Evolutionary conservation across 2,797 vertebrate species (phyloP), one percentile per base, ranked within the genome.

Genomic region (Falco columbarius): DNA sequence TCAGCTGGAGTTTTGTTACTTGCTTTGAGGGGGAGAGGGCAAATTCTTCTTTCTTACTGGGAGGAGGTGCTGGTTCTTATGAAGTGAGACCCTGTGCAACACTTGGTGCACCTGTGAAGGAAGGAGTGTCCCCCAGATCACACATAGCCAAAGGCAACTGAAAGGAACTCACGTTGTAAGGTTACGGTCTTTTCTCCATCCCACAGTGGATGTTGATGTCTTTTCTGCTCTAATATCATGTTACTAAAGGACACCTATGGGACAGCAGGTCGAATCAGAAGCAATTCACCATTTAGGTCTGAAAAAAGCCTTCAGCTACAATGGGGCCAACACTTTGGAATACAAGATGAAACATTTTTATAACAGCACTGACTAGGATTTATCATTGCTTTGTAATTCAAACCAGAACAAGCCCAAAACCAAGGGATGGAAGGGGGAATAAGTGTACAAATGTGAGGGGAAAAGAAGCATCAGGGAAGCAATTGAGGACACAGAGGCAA

Each of bases 331-430:
- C 18, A 7, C n/a, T 81, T 95, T 52, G 92, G 55, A 91, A 88
- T 38, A 67, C 14, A 85, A 75, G 42, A 74, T 68, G 36, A 89
- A 90, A 67, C 19, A 13, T 75, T 81, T 92, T 91, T 89, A 14
- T 66, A 63, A 46, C 15, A 77, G 12, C 16, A 36, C 18, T 44
- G 34, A 91, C 42, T 12, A 81, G 14, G 51, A 67, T 86, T 85
- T 94, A 80, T 88, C 23, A 44, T 88, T 85, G 93, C 27, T 92
- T 77, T 82, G 20, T 58, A 86, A 74, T 88, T 92, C 75, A 81
- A 82, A 84, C 17, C 17, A 77, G 62, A 95, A 80, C 18, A 80
- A 95, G 32, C 36, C 46, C 40, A 67, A 88, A 93, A 86, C 5
- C 40, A 72, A 75, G 30, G 51, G 8, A 30, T 36, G 5, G 34